phyloP scores from a whole-genome alignment of 2,888 invertebrate species.

The Elmis aenea region DNA sequence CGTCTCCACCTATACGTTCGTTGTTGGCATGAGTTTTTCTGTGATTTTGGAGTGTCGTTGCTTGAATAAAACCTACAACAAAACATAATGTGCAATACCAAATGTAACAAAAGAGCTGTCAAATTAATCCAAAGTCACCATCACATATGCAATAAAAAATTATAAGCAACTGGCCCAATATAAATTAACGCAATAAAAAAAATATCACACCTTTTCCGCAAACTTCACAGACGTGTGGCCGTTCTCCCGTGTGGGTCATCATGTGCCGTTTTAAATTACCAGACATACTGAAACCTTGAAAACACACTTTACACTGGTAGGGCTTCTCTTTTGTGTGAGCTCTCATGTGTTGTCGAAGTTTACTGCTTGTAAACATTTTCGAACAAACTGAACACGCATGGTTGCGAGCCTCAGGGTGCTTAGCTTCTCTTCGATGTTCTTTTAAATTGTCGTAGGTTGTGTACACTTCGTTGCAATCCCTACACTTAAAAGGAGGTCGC shows the following conservation, averaged over 20 bases:
- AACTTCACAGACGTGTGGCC: conserved; percentile 18
- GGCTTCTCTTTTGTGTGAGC: conserved; percentile 43
- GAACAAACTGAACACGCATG: conserved; percentile 13
- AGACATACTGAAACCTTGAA: conserved; percentile 32
- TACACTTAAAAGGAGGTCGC: conserved; percentile 10
- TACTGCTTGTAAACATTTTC: conserved; percentile 15
- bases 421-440: conserved; percentile 7
- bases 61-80: conserved; percentile 19
- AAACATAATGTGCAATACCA: neutral
- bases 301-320: conserved; percentile 42
- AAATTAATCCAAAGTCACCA: no score
- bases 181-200: no score
- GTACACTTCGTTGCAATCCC: conserved; percentile 3
- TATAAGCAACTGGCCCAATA: no score
- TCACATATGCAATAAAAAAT: no score
- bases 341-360: conserved; percentile 31
- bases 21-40: conserved; percentile 36
- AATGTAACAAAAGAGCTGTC: conserved; percentile 2
- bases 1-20: conserved; percentile 26
- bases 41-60: conserved; percentile 29
- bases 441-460: conserved; percentile 4
- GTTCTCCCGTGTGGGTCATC: conserved; percentile 21
- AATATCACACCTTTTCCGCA: conserved; percentile 23
- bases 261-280: conserved; percentile 19
- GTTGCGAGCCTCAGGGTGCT: conserved; percentile 11